phyloP scores from a whole-genome alignment of 1,140 invertebrate species.

The Dufourea novaeangliae region DNA sequence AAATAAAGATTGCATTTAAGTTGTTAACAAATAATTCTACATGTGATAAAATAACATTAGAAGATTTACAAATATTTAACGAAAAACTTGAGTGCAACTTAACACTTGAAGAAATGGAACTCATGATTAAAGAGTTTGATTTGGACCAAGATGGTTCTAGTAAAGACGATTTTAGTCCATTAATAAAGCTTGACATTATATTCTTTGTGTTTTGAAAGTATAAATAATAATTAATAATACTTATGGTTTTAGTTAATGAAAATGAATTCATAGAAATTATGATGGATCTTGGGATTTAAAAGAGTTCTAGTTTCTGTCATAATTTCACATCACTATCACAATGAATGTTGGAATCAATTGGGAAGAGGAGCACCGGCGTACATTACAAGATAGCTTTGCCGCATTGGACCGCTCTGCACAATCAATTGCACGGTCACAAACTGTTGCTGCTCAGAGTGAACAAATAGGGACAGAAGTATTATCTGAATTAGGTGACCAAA shows the following conservation, averaged over 20 bases:
- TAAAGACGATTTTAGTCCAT: slow-evolving; percentile 39
- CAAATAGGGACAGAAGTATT: slow-evolving; percentile 89
- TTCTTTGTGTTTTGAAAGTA: background rate
- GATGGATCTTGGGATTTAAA: slow-evolving; percentile 9
- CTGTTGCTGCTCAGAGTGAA: slow-evolving; percentile 90
- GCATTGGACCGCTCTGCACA: slow-evolving; percentile 85
- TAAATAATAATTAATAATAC: slow-evolving; percentile 5
- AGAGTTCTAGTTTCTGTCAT: background rate
- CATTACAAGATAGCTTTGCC: slow-evolving; percentile 83
- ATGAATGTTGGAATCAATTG: slow-evolving; percentile 79
- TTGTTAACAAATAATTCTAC: slow-evolving; percentile 47
- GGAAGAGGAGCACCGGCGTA: slow-evolving; percentile 81
- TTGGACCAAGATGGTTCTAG: slow-evolving; percentile 56
- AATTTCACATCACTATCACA: slow-evolving; percentile 53
- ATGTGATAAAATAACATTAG: slow-evolving; percentile 47
- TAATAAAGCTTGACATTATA: background rate
- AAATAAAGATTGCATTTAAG: slow-evolving; percentile 57
- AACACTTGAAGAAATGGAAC: slow-evolving; percentile 58
- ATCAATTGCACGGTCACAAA: slow-evolving; percentile 87
- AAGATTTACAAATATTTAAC: slow-evolving; percentile 54
- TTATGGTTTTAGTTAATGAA: slow-evolving; percentile 57
- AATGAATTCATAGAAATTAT: slow-evolving; percentile 56
- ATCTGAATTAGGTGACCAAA: slow-evolving; percentile 85
- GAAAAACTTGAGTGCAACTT: slow-evolving; percentile 41
- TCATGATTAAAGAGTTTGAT: slow-evolving; percentile 69